Base-by-base conservation (phyloP, 1,140 invertebrate genomes). In the Caenorhabditis tropicalis region DNA sequence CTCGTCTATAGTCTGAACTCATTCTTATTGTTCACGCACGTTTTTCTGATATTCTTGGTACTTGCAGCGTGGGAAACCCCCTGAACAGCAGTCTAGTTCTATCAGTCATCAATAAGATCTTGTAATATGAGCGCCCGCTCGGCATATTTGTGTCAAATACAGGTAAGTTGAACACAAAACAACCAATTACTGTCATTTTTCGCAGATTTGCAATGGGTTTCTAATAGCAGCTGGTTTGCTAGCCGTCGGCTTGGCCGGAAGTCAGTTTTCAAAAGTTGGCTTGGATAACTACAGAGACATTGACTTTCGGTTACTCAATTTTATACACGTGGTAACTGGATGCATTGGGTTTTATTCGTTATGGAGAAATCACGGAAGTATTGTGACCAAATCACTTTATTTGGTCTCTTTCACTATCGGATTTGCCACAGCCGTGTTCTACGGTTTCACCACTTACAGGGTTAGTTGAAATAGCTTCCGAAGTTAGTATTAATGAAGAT, bases 251-350 rank as follows among this genome's bases (percentile, higher is more conserved):
- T 82, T 91, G 12, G 90, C 88, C 7, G 90, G 88, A 4, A 86
- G 86, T 21, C 89, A 90, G 53, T 90, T 90, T 65, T 85, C 87
- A 43, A 60, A 58, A 79, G 86, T 91, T 48, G 86, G 87, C 12
- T 70, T 90, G 33, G 89, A 90, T 81, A 91, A 90, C 79, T 90
- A 89, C 83, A 86, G 88, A 36, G 89, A 90, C 74, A 91, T 90
- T 70, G 89, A 90, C 79, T 80, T 90, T 29, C 86, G 89, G 74
- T 53, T 90, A 80, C 81, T 88, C 39, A 85, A 84, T 70, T 88
- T 82, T 27, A 84, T 89, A 9, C 89, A 90, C 43, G 83, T 82
- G 15, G 31, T 89, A 21, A 89, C 86, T 27, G 88, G 88, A 21
- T 39, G 56, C 19, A 84, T 90, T 9, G 84, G 89, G 12, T 85